Evolutionary conservation across 2,113 vertebrate genomes (phyloP), one percentile per base, ranked within the genome.

Genomic region (Spermophilus dauricus): DNA sequence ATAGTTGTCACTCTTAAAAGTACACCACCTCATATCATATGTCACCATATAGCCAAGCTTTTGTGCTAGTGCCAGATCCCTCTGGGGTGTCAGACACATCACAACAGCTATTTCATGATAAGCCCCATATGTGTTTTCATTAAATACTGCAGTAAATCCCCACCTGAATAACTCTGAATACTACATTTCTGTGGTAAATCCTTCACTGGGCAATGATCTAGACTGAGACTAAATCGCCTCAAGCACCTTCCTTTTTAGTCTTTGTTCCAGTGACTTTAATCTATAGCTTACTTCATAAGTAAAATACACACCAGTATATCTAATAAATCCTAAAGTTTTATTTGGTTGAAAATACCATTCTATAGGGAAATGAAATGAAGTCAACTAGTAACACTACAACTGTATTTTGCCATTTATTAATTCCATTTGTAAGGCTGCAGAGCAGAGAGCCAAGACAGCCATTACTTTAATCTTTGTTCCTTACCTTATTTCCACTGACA

Each of bases 81-180:
- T 89, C 67, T 65, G 6, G 69, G 37, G 30, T 96, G 34, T 51
- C 93, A 95, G 69, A 97, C 42, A 86, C 63, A 94, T 80, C 63
- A 89, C 18, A 72, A 39, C 18, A 93, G 67, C n/a, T 63, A 91
- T 96, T 97, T 96, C 91, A 97, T 87, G 85, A 96, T 95, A 96
- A 94, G 39, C 56, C 14, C 48, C 75, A 28, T 83, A 28, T 16
- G 51, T 95, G 86, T 93, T 96, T 95, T 91, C 89, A 94, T 97
- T 97, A 94, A 91, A 91, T 86, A 90, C 70, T 89, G 69, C 56
- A 91, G 75, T 93, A 97, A 97, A 97, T 97, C 95, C 92, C 93
- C 95, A 95, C 95, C 94, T 98, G 89, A 70, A 84, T 48, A 91
- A 82, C n/a, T 85, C 83, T 97, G 84, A 92, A 82, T 91, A 89